phyloP scores from a whole-genome alignment of 2,797 vertebrate species.

The Pempheris klunzingeri region DNA sequence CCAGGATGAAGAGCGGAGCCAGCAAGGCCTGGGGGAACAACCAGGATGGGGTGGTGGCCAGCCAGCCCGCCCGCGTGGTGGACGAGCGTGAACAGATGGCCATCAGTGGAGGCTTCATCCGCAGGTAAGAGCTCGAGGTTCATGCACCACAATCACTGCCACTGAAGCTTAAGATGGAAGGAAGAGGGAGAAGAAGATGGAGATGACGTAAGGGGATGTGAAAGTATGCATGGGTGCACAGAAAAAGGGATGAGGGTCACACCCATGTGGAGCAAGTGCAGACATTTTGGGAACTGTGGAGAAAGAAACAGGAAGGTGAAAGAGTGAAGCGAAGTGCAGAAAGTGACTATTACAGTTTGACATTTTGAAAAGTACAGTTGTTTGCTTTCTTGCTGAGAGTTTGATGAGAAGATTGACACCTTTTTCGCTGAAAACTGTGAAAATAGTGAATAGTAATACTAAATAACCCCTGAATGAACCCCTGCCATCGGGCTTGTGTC shows the following conservation, averaged over 20 bases:
- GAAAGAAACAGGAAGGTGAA: neutral
- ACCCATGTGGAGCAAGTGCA: neutral
- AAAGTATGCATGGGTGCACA: neutral
- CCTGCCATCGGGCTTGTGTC: too few species aligned
- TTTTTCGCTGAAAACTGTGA: too few species aligned
- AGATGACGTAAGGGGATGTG: neutral
- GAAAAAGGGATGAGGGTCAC: neutral
- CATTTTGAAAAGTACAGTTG: neutral
- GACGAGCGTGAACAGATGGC: constrained; percentile 99
- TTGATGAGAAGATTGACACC: neutral
- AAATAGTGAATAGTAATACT: too few species aligned
- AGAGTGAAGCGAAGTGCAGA: neutral
- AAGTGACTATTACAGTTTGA: neutral
- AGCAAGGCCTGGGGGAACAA: constrained; percentile 99
- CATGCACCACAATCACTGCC: too few species aligned
- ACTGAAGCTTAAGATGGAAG: neutral
- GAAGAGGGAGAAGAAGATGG: too few species aligned
- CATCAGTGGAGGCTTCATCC: constrained; percentile 99
- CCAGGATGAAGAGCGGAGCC: constrained; percentile 95
- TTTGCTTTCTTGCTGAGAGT: neutral
- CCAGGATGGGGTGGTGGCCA: constrained; percentile 98
- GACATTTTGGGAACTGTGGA: constrained; percentile 1
- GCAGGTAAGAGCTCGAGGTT: constrained; percentile 87
- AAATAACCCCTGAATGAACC: too few species aligned
- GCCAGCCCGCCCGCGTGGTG: constrained; percentile 97